These are phyloP conservation scores for Tenualosa ilisha DNA, from an alignment of 2,797 vertebrate species.

Conservation along the genomic window DNA sequence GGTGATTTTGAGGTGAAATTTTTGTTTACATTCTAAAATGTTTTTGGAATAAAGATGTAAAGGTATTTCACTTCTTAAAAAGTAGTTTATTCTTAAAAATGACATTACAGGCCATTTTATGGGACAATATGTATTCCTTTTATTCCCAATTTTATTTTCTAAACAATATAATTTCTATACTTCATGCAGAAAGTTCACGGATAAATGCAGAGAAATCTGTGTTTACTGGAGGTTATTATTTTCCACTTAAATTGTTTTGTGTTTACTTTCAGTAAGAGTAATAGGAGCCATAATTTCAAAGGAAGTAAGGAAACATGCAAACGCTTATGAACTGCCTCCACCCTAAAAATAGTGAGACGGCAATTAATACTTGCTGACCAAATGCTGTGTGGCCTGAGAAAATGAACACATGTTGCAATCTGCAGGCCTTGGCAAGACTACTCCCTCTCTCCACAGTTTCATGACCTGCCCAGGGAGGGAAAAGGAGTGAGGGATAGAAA, in stretches of 20 bases:
- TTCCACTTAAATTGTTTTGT: too few relatives aligned
- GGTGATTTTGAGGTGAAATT: neutral
- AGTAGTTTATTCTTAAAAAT: too few relatives aligned
- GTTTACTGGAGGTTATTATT: neutral
- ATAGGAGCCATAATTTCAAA: conserved; percentile 17
- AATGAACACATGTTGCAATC: conserved; percentile 56
- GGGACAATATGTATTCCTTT: neutral
- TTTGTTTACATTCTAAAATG: neutral
- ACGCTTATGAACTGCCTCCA: conserved; percentile 51
- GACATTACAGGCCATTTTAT: neutral
- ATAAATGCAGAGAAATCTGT: neutral
- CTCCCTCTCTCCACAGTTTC: conserved; percentile 44
- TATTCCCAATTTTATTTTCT: neutral
- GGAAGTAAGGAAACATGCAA: conserved; percentile 39
- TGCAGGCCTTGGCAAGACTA: conserved; percentile 53
- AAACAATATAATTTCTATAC: neutral
- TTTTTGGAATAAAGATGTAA: neutral
- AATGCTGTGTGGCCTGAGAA: conserved; percentile 49
- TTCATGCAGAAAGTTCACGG: neutral
- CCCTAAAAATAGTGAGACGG: conserved; percentile 56
- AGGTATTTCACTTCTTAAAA: too few relatives aligned
- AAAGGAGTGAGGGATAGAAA: neutral
- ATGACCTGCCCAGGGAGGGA: conserved; percentile 41
- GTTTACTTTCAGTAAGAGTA: neutral
- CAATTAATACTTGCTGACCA: conserved; percentile 58